These are phyloP conservation scores for Bettongia penicillata DNA, from an alignment of 2,113 vertebrate genomes.

Conservation along the genomic window DNA sequence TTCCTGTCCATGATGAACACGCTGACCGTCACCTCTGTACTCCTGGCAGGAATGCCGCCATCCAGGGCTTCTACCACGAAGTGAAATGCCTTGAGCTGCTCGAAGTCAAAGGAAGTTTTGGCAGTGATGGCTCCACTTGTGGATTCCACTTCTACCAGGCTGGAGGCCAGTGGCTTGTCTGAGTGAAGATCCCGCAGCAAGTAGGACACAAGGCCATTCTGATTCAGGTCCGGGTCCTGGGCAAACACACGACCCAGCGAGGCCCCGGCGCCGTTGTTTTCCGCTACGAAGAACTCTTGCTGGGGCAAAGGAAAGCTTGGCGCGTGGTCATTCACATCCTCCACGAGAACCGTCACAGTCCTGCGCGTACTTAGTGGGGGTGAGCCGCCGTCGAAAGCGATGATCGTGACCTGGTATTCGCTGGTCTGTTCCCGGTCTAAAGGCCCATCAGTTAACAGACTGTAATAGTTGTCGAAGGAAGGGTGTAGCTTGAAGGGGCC, in stretches of 20 bases:
- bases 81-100: constrained; percentile 84
- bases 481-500: constrained; percentile 88
- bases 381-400: constrained; percentile 86
- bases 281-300: constrained; percentile 84
- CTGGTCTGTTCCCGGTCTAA: constrained; percentile 87
- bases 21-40: constrained; percentile 84
- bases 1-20: constrained; percentile 90
- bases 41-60: constrained; percentile 86
- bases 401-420: constrained; percentile 86
- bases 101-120: constrained; percentile 89
- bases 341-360: constrained; percentile 81
- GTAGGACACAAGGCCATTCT: constrained; percentile 88
- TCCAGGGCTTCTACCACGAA: constrained; percentile 90
- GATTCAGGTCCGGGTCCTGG: constrained; percentile 84
- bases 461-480: constrained; percentile 90
- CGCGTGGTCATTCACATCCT: constrained; percentile 91
- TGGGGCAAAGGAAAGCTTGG: constrained; percentile 83
- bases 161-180: constrained; percentile 80
- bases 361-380: constrained; percentile 84
- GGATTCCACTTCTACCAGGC: constrained; percentile 85
- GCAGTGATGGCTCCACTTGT: constrained; percentile 86
- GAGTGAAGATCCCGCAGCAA: constrained; percentile 78
- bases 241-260: constrained; percentile 85
- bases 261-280: constrained; percentile 87
- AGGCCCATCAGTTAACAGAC: constrained; percentile 83